Evolutionary conservation across 2,113 vertebrate species (phyloP).

Genomic region (Varanus salvator): DNA sequence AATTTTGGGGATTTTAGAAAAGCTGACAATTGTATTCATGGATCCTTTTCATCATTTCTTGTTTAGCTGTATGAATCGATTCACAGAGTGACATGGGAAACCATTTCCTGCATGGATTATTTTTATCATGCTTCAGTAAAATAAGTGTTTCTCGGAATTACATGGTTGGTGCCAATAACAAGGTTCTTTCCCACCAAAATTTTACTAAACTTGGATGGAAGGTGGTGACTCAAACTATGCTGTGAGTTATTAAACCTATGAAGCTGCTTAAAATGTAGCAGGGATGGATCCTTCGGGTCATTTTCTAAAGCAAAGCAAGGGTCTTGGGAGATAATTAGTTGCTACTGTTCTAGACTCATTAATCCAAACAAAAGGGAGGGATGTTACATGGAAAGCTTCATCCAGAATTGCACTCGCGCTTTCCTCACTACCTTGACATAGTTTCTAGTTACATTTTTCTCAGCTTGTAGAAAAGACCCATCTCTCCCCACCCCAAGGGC

Average conservation of each 20-base stretch:
- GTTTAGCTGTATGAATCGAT: neutral
- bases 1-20: neutral
- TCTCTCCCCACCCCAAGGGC: neutral
- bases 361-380: neutral
- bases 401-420: neutral
- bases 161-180: neutral
- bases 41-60: neutral
- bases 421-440: neutral
- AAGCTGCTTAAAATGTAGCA: no score
- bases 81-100: no score
- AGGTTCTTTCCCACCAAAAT: neutral
- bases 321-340: neutral
- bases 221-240: neutral
- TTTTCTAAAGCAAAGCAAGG: neutral
- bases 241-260: neutral
- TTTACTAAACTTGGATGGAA: neutral
- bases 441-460: no score
- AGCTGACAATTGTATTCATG: neutral
- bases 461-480: neutral
- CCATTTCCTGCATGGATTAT: neutral
- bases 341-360: neutral
- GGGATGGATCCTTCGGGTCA: neutral
- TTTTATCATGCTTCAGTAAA: no score
- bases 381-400: neutral
- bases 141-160: neutral